Conservation (phyloP, 2,797 vertebrate species). For the Manis crassicaudata region DNA sequence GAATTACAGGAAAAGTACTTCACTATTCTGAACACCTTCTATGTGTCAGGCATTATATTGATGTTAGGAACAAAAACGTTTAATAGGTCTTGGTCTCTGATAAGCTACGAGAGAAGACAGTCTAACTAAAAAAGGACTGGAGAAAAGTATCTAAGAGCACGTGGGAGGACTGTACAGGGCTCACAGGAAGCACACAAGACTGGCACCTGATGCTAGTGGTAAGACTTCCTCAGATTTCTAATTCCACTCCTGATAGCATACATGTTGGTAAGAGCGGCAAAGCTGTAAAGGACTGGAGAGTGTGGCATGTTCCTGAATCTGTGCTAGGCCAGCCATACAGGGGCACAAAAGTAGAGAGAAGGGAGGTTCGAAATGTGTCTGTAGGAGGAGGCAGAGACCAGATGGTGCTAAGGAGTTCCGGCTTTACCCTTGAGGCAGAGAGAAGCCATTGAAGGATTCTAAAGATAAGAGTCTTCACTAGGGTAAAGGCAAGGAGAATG, state of each 20-base stretch:
- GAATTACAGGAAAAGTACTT: not conserved
- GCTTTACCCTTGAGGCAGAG: not conserved
- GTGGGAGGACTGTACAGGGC: not conserved
- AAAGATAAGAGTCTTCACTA: not conserved
- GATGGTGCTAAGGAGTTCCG: not conserved
- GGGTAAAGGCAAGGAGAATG: not conserved
- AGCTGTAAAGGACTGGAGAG: not conserved
- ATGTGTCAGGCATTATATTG: not conserved
- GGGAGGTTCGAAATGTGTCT: not conserved
- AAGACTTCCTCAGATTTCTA: not conserved
- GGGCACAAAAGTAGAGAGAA: not conserved
- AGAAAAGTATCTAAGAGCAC: not conserved
- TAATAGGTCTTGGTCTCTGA: not conserved
- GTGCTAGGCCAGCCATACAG: not conserved
- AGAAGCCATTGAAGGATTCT: not conserved
- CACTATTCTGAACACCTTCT: not conserved
- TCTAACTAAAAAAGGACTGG: not conserved
- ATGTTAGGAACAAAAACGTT: not conserved
- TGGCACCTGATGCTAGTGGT: not conserved
- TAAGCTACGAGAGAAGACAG: not conserved
- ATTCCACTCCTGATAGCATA: too few relatives aligned
- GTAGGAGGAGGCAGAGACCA: not conserved
- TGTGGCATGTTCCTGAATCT: not conserved
- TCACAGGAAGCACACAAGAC: not conserved
- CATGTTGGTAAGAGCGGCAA: not conserved